A percentile compares a stretch with the other conserved stretches of the same genome.
phyloP scores from a whole-genome alignment of 2,113 vertebrate genomes.

The Tachysurus fulvidraco region DNA sequence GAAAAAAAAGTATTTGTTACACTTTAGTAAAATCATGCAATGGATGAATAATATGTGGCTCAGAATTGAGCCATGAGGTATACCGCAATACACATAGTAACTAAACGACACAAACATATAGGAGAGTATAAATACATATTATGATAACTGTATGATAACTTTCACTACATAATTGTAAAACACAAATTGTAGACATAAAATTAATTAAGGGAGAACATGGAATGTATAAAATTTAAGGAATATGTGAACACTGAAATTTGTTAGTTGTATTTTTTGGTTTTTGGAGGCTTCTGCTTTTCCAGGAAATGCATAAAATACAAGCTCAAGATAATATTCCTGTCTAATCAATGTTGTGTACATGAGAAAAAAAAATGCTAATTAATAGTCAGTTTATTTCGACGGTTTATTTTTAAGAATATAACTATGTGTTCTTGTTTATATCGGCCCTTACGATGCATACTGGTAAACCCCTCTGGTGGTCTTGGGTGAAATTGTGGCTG shows the following conservation, averaged over 20 bases:
- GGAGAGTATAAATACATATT: background rate
- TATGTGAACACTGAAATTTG: background rate
- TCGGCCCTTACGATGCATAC: background rate
- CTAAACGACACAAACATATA: background rate
- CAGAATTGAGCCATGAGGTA: constrained; percentile 2
- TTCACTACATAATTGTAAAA: background rate
- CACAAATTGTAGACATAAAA: background rate
- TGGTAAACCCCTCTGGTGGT: background rate
- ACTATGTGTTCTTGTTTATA: background rate
- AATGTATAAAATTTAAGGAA: background rate
- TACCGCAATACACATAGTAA: background rate
- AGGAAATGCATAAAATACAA: background rate
- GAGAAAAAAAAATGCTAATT: background rate
- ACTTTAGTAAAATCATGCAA: background rate
- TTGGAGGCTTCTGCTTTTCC: background rate
- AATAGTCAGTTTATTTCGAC: background rate
- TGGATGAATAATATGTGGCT: background rate
- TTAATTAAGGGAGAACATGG: background rate
- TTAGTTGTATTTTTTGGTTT: background rate
- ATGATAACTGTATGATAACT: background rate
- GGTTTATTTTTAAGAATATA: background rate
- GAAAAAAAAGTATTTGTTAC: background rate
- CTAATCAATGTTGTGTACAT: background rate
- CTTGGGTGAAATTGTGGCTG: background rate
- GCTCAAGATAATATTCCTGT: background rate